Evolutionary conservation across 2,888 invertebrate species (phyloP), one percentile per base, ranked within the genome.

Genomic region (Tenthredo livida): DNA sequence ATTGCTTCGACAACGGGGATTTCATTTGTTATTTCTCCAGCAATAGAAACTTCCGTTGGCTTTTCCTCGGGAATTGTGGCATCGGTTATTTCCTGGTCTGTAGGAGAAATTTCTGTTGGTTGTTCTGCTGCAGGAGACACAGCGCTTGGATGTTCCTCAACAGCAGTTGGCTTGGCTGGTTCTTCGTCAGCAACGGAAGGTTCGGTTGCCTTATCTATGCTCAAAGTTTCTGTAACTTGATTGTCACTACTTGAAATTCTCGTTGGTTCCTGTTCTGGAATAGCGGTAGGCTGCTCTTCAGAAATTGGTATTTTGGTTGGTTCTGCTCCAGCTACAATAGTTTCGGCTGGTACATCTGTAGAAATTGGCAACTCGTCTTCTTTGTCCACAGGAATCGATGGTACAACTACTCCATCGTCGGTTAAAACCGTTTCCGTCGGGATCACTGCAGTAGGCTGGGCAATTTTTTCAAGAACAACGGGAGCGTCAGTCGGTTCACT

Each of bases 231-330:
- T 12, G 43, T 73, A 4, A 15, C 6, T 37, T 58, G 29, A 25
- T 61, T 50, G 25, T 82, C 70, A 50, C 83, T 86, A 17, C 37
- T 47, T n/a, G 58, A 54, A 70, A 84, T 72, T 40, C 84, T 86
- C 87, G 86, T 87, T 47, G 85, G 58, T 58, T 65, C 43, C 80
- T 89, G 87, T 72, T 87, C 88, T 15, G 87, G 84, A 9, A 77
- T 43, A 4, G 7, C 21, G 43, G 47, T 47, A 77, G n/a, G 67
- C 40, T 17, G 50, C 33, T 85, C 84, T n/a, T 47, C 84, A 1
- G 84, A n/a, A 33, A 25, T 25, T 7, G 54, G 17, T 54, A 37
- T 40, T 21, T 78, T n/a, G 12, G 75, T 58, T 47, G 84, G 67
- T 29, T 70, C 86, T 50, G 85, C 47, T 17, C 84, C 85, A 84